These are phyloP conservation scores for Gorsachius magnificus DNA, from an alignment of 2,797 vertebrate genomes.

Conservation along the genomic window DNA sequence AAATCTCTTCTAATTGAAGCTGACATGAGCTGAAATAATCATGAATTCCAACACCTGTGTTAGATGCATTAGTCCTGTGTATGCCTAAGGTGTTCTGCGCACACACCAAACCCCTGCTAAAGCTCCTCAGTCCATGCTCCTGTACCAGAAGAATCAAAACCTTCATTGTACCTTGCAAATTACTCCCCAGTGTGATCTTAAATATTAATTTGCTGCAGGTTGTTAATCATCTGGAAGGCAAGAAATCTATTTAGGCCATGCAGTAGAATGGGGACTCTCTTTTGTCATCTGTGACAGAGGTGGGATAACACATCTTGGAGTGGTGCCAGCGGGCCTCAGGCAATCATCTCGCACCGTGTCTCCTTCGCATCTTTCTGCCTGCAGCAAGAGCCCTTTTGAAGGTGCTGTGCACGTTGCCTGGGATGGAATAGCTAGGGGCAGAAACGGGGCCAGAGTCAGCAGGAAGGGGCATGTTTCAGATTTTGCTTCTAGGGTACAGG, in stretches of 20 bases:
- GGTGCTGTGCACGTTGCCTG: neutral
- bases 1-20: neutral
- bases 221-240: conserved; percentile 43
- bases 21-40: conserved; percentile 21
- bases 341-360: fast-evolving
- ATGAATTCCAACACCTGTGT: neutral
- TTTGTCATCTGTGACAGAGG: neutral
- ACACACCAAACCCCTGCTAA: neutral
- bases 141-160: neutral
- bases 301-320: neutral
- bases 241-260: neutral
- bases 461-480: neutral
- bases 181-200: neutral
- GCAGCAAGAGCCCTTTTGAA: fast-evolving
- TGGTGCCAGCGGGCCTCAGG: neutral
- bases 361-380: neutral
- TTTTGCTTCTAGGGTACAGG: neutral
- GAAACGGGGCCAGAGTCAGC: neutral
- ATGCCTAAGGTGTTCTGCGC: neutral
- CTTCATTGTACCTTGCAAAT: neutral
- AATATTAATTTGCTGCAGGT: conserved; percentile 43
- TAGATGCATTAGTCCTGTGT: neutral
- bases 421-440: neutral
- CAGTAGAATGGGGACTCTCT: neutral
- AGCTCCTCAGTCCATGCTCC: neutral